phyloP scores from a whole-genome alignment of 2,797 vertebrate species.

The Cynodonichthys magdalenae region DNA sequence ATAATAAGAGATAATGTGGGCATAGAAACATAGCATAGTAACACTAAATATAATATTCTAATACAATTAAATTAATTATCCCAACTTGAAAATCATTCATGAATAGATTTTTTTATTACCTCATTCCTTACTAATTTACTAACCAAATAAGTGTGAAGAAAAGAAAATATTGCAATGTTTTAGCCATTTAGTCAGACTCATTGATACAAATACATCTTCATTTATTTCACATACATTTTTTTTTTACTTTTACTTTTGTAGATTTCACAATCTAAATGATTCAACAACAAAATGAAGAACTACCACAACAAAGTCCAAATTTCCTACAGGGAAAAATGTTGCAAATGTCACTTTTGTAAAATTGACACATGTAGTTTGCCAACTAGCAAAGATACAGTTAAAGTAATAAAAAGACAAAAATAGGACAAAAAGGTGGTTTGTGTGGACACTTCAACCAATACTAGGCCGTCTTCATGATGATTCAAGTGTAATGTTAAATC shows the following conservation, averaged over 20 bases:
- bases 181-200: slow-evolving; percentile 53
- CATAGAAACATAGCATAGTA: no score
- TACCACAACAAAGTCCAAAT: slow-evolving; percentile 87
- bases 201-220: slow-evolving; percentile 84
- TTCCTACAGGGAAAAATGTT: slow-evolving; percentile 75
- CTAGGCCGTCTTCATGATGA: slow-evolving; percentile 55
- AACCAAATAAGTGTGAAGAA: neutral
- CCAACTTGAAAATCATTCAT: no score
- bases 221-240: slow-evolving; percentile 87
- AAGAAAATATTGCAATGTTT: slow-evolving; percentile 6
- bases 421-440: slow-evolving; percentile 72
- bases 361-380: slow-evolving; percentile 73
- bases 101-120: no score
- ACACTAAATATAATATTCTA: no score
- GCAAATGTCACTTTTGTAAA: slow-evolving; percentile 80
- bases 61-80: no score
- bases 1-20: no score
- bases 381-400: slow-evolving; percentile 73
- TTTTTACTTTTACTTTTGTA: slow-evolving; percentile 74
- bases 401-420: slow-evolving; percentile 78
- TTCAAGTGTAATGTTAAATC: slow-evolving; percentile 51
- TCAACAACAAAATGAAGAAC: slow-evolving; percentile 88
- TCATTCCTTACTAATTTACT: neutral
- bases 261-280: slow-evolving; percentile 88
- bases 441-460: slow-evolving; percentile 56